Evolutionary conservation across 1,140 invertebrate species (phyloP).

Genomic region (Drosophila jambulina): DNA sequence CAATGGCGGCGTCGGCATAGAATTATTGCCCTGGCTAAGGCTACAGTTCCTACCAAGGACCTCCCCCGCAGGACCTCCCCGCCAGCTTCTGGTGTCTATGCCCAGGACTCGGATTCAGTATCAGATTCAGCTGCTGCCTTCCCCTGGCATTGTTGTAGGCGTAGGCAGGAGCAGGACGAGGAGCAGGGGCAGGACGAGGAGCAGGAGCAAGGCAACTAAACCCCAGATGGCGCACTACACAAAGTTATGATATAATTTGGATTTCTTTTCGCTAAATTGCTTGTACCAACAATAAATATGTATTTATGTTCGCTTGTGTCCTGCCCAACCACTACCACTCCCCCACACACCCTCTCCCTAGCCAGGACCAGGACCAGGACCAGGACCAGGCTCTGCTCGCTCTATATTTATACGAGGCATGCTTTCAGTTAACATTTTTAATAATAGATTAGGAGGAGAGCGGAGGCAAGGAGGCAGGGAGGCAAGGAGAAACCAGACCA

Average conservation of each 20-base stretch:
- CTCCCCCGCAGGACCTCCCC: too few species aligned
- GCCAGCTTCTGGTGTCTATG: conserved; percentile 38
- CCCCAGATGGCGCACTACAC: conserved; percentile 83
- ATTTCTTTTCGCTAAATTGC: conserved; percentile 84
- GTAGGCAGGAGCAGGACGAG: conserved; percentile 47
- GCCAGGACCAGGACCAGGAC: conserved; percentile 14
- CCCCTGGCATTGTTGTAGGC: conserved; percentile 68
- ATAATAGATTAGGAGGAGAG: conserved; percentile 63
- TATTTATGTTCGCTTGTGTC: conserved; percentile 70
- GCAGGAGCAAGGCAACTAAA: conserved; percentile 70
- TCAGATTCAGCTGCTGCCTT: conserved; percentile 47
- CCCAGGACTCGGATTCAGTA: conserved; percentile 31
- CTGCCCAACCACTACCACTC: conserved; percentile 14
- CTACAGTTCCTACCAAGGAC: conserved; percentile 3
- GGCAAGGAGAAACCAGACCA: background rate
- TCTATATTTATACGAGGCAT: conserved; percentile 59
- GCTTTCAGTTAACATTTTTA: conserved; percentile 70
- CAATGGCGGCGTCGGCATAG: conserved; percentile 74
- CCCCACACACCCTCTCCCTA: background rate
- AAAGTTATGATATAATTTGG: conserved; percentile 84
- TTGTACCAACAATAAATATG: conserved; percentile 84
- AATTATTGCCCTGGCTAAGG: conserved; percentile 67
- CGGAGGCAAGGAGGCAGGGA: background rate
- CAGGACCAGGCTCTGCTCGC: conserved; percentile 19
- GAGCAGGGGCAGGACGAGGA: background rate